Evolutionary conservation across 2,888 invertebrate genomes (phyloP), one percentile per base, ranked within the genome.

Genomic region (Eupithecia subumbrata): DNA sequence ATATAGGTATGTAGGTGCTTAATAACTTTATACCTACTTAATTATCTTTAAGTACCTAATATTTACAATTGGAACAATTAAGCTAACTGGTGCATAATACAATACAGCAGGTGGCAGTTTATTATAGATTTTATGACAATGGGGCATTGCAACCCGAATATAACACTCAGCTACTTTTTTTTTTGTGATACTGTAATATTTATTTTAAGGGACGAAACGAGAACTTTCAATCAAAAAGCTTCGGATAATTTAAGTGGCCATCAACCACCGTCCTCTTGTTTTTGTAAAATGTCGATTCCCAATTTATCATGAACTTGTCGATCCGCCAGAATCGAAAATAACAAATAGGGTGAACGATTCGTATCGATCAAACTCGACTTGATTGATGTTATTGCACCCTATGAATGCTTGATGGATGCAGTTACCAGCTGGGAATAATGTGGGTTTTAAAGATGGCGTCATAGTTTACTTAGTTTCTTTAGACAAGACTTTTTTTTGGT

Each of bases 371-470:
- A 77, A 74, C 72, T 63, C 40, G 37, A 60, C 74, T 72, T 77
- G 77, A 77, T 77, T 66, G 72, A 77, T 77, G 70, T 67, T 72
- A 67, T 74, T 77, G 70, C 67, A 74, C 77, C 74, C 74, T 72
- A 71, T 72, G 69, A 63, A 72, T 74, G 45, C 16, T 72, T 56
- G 64, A 69, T 63, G 40, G 66, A 68, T 25, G 30, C 43, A 40
- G 68, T 25, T 67, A 71, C 66, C 64, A 77, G 74, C 74, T 72
- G 74, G 48, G 52, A 63, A 66, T 73, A 74, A 60, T 25, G 60
- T 25, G 14, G 12, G 60, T 25, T 60, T 12, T 60, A 60, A 25
- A 60, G 5, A 25, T 60, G 25, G 1, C 12, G 60, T 56, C 22
- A 5, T n/a, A 8, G 56, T 56, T 5, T 40, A 37, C 37, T 11